These are phyloP conservation scores for Erythrolamprus reginae DNA, from an alignment of 2,113 vertebrate genomes.

Conservation along the genomic window DNA sequence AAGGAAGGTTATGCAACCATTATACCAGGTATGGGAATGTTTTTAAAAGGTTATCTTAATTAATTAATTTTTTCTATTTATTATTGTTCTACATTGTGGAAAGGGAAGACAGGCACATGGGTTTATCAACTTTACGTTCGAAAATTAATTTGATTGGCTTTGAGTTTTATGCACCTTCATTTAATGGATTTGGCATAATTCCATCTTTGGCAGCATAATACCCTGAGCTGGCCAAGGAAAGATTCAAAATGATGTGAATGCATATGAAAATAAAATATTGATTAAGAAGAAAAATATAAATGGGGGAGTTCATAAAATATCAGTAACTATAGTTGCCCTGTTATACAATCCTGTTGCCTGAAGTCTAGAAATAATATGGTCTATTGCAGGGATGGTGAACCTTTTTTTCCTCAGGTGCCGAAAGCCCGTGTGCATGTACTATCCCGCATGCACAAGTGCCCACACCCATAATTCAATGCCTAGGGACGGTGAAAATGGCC, in stretches of 20 bases:
- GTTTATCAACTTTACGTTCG: not conserved
- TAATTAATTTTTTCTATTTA: not conserved
- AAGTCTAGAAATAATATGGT: not conserved
- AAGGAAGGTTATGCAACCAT: slow-evolving; percentile 31
- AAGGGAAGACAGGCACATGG: not conserved
- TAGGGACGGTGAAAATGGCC: no score
- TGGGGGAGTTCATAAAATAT: not conserved
- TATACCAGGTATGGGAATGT: not conserved
- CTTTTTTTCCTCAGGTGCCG: no score
- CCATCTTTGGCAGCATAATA: not conserved
- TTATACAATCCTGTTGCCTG: not conserved
- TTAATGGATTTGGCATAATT: not conserved
- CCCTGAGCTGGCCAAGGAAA: not conserved
- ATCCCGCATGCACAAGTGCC: no score
- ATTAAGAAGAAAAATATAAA: not conserved
- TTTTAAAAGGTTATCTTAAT: not conserved
- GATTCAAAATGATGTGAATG: slow-evolving; percentile 19
- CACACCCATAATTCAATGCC: no score
- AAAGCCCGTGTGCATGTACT: no score
- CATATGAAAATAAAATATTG: slow-evolving; percentile 13
- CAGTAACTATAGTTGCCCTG: not conserved
- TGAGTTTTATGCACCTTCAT: not conserved
- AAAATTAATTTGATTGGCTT: not conserved
- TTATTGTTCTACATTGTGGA: not conserved
- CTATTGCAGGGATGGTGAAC: no score